Evolutionary conservation across 2,113 vertebrate genomes (phyloP).

Genomic region (Sitta europaea): DNA sequence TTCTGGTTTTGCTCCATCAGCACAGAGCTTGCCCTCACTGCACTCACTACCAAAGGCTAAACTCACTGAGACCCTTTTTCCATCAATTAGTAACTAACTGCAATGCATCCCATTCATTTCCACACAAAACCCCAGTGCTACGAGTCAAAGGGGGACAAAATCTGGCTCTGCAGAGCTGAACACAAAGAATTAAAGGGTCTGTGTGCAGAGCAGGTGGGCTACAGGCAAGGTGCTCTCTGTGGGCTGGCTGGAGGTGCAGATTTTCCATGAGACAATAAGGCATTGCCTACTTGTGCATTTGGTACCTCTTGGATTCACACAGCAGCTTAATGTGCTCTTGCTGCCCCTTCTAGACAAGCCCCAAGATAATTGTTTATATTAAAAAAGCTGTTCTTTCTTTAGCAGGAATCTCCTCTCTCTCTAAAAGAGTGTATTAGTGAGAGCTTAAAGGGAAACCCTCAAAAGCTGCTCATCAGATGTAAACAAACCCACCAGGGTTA

Average conservation of each 20-base stretch:
- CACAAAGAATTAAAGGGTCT: not conserved
- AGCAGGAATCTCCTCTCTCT: not conserved
- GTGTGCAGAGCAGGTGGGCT: not conserved
- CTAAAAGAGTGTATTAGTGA: not conserved
- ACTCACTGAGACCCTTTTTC: not conserved
- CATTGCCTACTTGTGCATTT: not conserved
- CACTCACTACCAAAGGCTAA: not conserved
- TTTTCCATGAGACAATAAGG: not conserved
- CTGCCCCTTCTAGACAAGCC: not conserved
- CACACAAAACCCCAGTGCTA: not conserved
- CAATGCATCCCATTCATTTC: not conserved
- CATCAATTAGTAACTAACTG: not conserved
- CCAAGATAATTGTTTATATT: not conserved
- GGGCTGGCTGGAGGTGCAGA: not conserved
- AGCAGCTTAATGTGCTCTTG: not conserved
- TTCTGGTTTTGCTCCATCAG: not conserved
- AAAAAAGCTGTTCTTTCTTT: not conserved
- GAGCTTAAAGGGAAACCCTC: not conserved
- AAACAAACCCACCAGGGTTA: not conserved
- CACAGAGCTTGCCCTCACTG: not conserved
- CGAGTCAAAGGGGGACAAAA: accelerated
- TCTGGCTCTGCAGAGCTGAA: not conserved
- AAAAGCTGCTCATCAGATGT: not conserved
- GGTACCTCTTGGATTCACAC: not conserved
- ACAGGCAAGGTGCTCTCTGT: not conserved